A percentile compares a stretch with the other conserved stretches of the same genome.
phyloP scores from a whole-genome alignment of 2,888 invertebrate species.

The Tipula confusa region DNA sequence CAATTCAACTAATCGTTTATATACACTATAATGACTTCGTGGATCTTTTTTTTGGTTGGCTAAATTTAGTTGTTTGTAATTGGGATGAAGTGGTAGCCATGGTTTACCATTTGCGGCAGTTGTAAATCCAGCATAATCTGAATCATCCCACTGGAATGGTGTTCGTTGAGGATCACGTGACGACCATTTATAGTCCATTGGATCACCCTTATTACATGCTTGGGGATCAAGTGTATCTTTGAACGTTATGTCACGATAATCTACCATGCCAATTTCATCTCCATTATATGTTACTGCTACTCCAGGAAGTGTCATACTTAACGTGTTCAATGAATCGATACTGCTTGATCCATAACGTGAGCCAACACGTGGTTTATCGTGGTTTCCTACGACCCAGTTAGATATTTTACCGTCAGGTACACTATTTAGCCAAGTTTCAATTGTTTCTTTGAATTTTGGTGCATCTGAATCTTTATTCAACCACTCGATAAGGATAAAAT shows the following conservation, averaged over 20 bases:
- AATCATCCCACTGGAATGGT: conserved; percentile 66
- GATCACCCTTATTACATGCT: conserved; percentile 51
- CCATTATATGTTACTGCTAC: conserved; percentile 82
- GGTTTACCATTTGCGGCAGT: conserved; percentile 47
- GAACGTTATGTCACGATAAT: conserved; percentile 46
- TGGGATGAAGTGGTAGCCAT: conserved; percentile 60
- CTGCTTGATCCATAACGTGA: conserved; percentile 62
- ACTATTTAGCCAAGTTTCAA: conserved; percentile 61
- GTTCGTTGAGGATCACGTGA: conserved; percentile 68
- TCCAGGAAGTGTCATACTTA: conserved; percentile 76
- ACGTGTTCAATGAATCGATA: conserved; percentile 77
- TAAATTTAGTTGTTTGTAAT: conserved; percentile 55
- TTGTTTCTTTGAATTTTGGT: conserved; percentile 56
- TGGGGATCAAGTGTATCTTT: conserved; percentile 45
- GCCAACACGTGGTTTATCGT: conserved; percentile 66
- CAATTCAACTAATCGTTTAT: conserved; percentile 52
- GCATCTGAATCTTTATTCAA: conserved; percentile 57
- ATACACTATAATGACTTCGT: conserved; percentile 56
- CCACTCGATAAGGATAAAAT: conserved; percentile 66
- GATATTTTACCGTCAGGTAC: conserved; percentile 59
- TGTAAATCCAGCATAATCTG: conserved; percentile 40
- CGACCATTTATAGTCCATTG: conserved; percentile 34
- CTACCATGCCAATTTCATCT: conserved; percentile 65
- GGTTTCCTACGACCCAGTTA: conserved; percentile 82
- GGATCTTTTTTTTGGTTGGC: conserved; percentile 46